Percentiles rank a stretch among this genome's conserved stretches.
Conservation (phyloP, 1,140 invertebrate species). For the Melitaea cinxia region DNA sequence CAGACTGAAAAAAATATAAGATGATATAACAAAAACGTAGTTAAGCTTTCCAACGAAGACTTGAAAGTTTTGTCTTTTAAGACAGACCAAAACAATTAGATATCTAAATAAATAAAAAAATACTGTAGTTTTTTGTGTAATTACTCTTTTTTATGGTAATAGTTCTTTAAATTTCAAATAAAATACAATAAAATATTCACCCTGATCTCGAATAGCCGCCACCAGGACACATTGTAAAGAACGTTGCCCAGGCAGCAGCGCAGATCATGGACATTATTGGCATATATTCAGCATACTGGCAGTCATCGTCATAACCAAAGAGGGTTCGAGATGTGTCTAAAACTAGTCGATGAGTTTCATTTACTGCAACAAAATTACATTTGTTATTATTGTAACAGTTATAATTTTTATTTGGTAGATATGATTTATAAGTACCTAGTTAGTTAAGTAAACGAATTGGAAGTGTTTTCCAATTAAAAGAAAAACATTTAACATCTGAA, state of each 20-base stretch:
- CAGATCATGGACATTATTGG: conserved; percentile 67
- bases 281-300: conserved; percentile 69
- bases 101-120: too few relatives aligned
- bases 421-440: too few relatives aligned
- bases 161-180: neutral
- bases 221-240: conserved; percentile 73
- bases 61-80: neutral
- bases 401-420: neutral
- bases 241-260: conserved; percentile 59
- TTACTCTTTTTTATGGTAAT: too few relatives aligned
- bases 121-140: too few relatives aligned
- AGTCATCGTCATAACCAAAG: conserved; percentile 54
- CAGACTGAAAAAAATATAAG: conserved; percentile 47
- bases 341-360: conserved; percentile 52
- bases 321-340: conserved; percentile 59
- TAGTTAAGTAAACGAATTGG: too few relatives aligned
- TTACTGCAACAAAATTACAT: conserved; percentile 41
- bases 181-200: conserved; percentile 33
- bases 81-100: neutral
- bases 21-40: too few relatives aligned
- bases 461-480: too few relatives aligned
- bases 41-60: too few relatives aligned
- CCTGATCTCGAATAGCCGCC: conserved; percentile 64
- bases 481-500: too few relatives aligned
- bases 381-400: neutral